A percentile compares a stretch with the other conserved stretches of the same genome.
Evolutionary conservation across 2,888 invertebrate species (phyloP).

Genomic region (Lamellibrachia columna): DNA sequence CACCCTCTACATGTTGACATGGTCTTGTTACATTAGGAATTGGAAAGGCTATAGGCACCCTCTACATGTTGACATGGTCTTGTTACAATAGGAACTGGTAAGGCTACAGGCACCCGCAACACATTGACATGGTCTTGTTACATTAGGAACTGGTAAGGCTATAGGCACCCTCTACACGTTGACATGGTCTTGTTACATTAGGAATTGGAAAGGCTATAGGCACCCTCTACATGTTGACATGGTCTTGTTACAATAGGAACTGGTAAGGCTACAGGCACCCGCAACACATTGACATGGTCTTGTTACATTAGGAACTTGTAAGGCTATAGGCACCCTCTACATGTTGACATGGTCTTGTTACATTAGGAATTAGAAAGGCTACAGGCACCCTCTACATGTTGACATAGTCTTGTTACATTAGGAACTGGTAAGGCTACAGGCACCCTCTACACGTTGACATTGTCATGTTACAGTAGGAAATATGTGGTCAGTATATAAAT

Average conservation of each 20-base stretch:
- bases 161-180: neutral
- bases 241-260: slow-evolving; percentile 52
- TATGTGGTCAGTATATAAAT: neutral
- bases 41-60: slow-evolving; percentile 69
- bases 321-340: neutral
- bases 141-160: slow-evolving; percentile 70
- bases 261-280: slow-evolving; percentile 69
- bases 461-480: neutral
- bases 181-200: neutral
- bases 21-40: slow-evolving; percentile 52
- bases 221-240: neutral
- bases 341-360: neutral
- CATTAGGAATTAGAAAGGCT: slow-evolving; percentile 70
- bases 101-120: neutral
- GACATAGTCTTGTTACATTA: neutral
- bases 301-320: slow-evolving; percentile 70
- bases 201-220: slow-evolving; percentile 70
- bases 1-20: neutral
- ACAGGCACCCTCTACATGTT: neutral
- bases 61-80: neutral
- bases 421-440: slow-evolving; percentile 70
- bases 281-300: neutral
- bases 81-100: slow-evolving; percentile 70
- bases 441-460: neutral
- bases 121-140: neutral